Evolutionary conservation across 1,140 invertebrate species (phyloP).

Genomic region (Aphelenchoides besseyi): DNA sequence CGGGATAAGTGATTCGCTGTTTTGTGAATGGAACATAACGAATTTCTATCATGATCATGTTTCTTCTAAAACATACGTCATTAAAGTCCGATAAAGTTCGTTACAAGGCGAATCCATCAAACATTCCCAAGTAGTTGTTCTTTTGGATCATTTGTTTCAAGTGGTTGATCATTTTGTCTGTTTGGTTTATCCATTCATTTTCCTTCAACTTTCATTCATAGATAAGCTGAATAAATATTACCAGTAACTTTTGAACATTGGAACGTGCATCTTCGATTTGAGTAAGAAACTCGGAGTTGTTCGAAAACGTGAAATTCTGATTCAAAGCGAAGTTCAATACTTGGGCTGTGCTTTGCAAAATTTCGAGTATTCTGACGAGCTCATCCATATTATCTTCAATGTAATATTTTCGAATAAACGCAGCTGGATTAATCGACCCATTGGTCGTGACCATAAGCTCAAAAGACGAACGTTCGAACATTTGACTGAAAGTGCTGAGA

Average conservation of each 20-base stretch:
- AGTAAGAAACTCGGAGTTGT: no score
- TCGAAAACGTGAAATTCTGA: background rate
- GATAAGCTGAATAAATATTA: no score
- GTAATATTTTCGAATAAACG: background rate
- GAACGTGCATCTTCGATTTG: no score
- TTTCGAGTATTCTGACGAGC: background rate
- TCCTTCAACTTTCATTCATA: constrained; percentile 6
- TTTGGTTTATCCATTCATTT: background rate
- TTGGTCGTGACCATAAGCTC: background rate
- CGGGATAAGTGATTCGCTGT: constrained; percentile 30
- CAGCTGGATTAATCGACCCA: background rate
- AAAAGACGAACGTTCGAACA: background rate
- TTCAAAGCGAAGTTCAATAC: background rate
- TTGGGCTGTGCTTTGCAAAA: background rate
- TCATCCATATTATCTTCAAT: background rate
- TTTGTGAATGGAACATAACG: background rate
- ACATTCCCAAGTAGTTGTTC: background rate
- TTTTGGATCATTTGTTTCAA: background rate
- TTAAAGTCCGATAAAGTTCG: background rate
- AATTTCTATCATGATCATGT: background rate
- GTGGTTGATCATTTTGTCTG: background rate
- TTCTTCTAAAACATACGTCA: background rate
- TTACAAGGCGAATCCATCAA: constrained; percentile 1
- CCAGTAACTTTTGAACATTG: no score
- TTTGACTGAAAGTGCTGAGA: background rate